Conservation (phyloP, 2,888 invertebrate genomes). For the Euspilapteryx auroguttella region DNA sequence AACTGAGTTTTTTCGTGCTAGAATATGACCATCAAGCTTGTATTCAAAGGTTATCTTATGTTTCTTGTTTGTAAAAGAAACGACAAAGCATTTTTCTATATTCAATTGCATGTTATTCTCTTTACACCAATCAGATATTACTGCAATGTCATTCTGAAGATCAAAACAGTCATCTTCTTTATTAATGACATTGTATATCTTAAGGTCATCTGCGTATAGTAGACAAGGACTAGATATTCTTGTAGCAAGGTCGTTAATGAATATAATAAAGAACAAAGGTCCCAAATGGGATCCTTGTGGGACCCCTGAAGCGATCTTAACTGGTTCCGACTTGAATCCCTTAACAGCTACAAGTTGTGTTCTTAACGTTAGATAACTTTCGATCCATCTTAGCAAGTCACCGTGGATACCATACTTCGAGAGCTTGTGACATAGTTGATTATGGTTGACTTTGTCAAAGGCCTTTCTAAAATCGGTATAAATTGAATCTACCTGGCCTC, state of each 20-base stretch:
- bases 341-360: neutral
- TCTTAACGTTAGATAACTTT: neutral
- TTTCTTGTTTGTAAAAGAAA: no score
- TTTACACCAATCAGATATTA: no score
- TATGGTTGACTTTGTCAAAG: conserved; percentile 2
- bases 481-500: neutral
- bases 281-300: conserved; percentile 1
- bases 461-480: conserved; percentile 2
- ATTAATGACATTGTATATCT: no score
- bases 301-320: neutral
- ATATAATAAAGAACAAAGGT: neutral
- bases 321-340: neutral
- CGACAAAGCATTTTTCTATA: no score
- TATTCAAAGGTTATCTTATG: no score
- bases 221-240: neutral
- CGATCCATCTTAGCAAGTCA: neutral
- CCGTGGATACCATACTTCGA: neutral
- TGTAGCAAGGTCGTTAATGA: neutral
- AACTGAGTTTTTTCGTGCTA: no score
- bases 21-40: no score
- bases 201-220: no score
- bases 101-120: no score
- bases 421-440: neutral
- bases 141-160: no score
- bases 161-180: no score